phyloP scores from a whole-genome alignment of 2,797 vertebrate species.

The Mormyrus proboscirostris region DNA sequence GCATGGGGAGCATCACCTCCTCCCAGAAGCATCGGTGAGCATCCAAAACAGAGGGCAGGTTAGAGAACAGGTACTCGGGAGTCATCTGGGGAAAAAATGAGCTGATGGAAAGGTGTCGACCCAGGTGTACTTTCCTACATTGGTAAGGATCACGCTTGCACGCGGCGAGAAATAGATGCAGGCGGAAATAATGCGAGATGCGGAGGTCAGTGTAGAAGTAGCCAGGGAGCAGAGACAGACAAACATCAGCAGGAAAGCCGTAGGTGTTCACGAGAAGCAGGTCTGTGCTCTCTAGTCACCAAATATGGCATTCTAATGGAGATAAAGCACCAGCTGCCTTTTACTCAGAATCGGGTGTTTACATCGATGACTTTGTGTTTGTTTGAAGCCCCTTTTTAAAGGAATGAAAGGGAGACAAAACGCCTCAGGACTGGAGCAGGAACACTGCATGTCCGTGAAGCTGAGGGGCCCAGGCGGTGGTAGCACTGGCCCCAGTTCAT shows the following conservation, averaged over 20 bases:
- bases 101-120: neutral
- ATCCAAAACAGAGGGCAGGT: slow-evolving; percentile 60
- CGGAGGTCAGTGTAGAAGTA: neutral
- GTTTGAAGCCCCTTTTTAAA: neutral
- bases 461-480: neutral
- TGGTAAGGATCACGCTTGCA: neutral
- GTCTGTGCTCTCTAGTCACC: neutral
- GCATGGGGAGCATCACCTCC: slow-evolving; percentile 66
- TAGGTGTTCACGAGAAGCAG: neutral
- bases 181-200: neutral
- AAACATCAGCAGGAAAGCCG: neutral
- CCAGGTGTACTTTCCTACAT: neutral
- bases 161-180: neutral
- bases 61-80: slow-evolving; percentile 65
- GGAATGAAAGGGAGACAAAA: neutral
- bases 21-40: slow-evolving; percentile 72
- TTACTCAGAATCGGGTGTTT: neutral
- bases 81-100: slow-evolving; percentile 48
- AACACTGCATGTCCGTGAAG: neutral
- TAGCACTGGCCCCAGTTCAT: neutral
- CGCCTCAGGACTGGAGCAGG: neutral
- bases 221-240: neutral
- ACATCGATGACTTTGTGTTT: neutral
- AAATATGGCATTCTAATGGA: neutral
- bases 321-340: neutral